Evolutionary conservation across 2,888 invertebrate species (phyloP).

Genomic region (Xylota sylvarum): DNA sequence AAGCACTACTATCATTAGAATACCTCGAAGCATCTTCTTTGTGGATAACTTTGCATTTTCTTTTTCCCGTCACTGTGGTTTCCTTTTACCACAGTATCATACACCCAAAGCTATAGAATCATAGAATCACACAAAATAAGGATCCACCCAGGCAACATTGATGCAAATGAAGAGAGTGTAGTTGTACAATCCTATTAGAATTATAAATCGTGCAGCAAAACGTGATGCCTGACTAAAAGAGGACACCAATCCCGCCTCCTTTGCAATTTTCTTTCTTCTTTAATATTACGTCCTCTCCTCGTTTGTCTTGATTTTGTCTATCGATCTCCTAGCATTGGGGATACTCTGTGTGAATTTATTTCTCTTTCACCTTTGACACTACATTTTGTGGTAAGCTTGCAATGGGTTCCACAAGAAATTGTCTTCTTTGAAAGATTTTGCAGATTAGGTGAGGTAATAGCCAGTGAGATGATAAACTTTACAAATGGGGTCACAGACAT

Average conservation of each 20-base stretch:
- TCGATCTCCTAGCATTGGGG: not conserved
- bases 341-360: constrained; percentile 17
- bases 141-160: not conserved
- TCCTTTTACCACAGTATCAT: not conserved
- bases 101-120: not conserved
- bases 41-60: not conserved
- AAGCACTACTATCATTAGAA: not conserved
- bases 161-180: constrained; percentile 31
- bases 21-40: not conserved
- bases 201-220: constrained; percentile 46
- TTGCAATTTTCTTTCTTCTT: constrained; percentile 16
- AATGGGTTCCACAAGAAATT: constrained; percentile 16
- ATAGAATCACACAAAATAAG: not conserved
- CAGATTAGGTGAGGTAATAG: constrained; percentile 38
- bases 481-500: constrained; percentile 25
- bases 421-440: constrained; percentile 2
- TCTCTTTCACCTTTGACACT: constrained; percentile 27
- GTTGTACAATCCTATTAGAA: constrained; percentile 50
- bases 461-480: not conserved
- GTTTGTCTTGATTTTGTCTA: not conserved
- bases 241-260: constrained; percentile 8
- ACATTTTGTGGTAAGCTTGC: constrained; percentile 7
- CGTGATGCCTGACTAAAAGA: constrained; percentile 14
- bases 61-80: not conserved
- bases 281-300: not conserved